Base-by-base conservation (phyloP, 1,140 invertebrate genomes). In the Atta colombica region DNA sequence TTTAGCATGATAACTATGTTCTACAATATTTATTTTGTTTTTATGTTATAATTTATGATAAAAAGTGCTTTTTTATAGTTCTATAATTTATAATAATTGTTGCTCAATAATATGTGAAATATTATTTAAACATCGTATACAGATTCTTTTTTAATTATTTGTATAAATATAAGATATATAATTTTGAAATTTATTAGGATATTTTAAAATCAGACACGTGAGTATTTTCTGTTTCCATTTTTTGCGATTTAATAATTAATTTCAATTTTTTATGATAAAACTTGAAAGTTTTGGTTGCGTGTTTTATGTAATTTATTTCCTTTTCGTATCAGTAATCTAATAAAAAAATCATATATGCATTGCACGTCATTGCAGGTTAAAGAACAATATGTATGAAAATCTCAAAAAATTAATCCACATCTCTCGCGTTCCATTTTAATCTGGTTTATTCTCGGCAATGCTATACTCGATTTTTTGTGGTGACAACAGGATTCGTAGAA, bases 401-500 rank as follows among this genome's bases (percentile, higher is more conserved):
- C 31, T 69, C 51, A 21, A 58, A 81, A 35, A 39, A 82, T 74
- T 61, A 74, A 49, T 74, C 51, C n/a, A 21, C 39, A 53, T 21
- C 14, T 35, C n/a, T 39, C n/a, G 16, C 16, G 28, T 58, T 25
- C 28, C 21, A 72, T 82, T 82, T 82, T 82, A 60, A 72, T 82
- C 51, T 72, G 61, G 14, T 82, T 49, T 74, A 16, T 61, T 74
- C 58, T 14, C 18, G n/a, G 53, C 21, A 21, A 21, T 49, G 25
- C 2, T 25, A 31, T 31, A n/a, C 21, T 60, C 39, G 80, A 61
- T 81, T 74, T 81, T 82, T 72, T 74, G 61, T 18, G 3, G 18
- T 12, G 68, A 82, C 55, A 49, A 74, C 25, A 39, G 35, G 53
- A 72, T 72, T 72, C 39, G 51, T 31, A 53, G 68, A 82, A 82